These are phyloP conservation scores for Psittacula echo DNA, from an alignment of 2,797 vertebrate species.

Conservation along the genomic window DNA sequence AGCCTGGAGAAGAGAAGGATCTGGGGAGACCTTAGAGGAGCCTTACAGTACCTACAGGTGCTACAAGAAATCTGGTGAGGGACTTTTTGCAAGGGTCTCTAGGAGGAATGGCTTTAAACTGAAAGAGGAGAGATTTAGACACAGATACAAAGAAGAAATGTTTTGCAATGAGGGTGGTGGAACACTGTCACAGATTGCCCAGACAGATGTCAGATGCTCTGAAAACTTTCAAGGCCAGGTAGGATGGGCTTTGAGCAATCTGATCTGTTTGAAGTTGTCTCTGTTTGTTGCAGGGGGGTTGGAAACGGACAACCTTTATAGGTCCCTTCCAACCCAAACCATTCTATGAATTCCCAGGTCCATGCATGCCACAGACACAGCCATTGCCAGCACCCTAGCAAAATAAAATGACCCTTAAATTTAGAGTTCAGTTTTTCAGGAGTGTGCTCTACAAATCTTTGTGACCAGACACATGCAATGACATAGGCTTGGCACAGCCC, in stretches of 20 bases:
- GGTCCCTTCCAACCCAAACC: background rate
- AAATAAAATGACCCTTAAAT: background rate
- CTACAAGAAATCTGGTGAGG: background rate
- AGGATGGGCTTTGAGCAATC: background rate
- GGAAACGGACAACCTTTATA: background rate
- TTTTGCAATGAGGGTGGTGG: background rate
- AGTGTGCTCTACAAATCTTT: background rate
- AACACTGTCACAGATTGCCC: background rate
- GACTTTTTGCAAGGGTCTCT: background rate
- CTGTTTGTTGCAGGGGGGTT: background rate
- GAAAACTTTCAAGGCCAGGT: background rate
- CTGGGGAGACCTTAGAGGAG: background rate
- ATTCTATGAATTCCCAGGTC: background rate
- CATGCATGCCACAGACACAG: fast-evolving
- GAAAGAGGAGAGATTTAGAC: background rate
- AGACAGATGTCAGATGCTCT: background rate
- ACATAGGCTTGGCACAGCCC: background rate
- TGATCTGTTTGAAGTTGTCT: background rate
- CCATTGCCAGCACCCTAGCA: background rate
- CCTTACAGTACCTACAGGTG: background rate
- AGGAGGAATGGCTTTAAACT: background rate
- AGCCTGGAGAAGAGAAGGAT: background rate
- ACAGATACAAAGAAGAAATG: background rate
- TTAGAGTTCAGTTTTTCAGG: background rate
- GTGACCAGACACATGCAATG: background rate